A percentile compares a stretch with the other conserved stretches of the same genome.
phyloP scores from a whole-genome alignment of 2,888 invertebrate genomes.

The Steinernema hermaphroditum region DNA sequence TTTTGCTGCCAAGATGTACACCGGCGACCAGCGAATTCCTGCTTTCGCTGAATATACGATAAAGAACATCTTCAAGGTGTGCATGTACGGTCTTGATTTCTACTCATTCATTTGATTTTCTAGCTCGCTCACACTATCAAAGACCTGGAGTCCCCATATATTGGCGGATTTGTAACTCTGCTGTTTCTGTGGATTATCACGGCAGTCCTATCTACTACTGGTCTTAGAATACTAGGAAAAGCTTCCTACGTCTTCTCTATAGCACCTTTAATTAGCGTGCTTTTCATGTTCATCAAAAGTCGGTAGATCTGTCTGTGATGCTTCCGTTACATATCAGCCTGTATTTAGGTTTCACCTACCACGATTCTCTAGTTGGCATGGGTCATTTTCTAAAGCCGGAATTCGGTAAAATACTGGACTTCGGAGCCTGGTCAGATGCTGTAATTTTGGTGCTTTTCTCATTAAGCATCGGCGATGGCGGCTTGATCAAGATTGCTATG shows the following conservation, averaged over 20 bases:
- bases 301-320: background rate
- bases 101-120: background rate
- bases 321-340: too few species aligned
- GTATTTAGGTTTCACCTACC: constrained; percentile 8
- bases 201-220: background rate
- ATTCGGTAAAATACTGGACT: background rate
- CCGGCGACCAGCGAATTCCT: background rate
- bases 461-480: constrained; percentile 1
- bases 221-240: background rate
- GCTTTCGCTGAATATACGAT: background rate
- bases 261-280: background rate
- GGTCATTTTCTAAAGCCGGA: background rate
- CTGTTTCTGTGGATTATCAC: constrained; percentile 2
- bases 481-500: constrained; percentile 1
- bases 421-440: constrained; percentile 4
- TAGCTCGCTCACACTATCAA: background rate
- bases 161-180: background rate
- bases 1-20: background rate
- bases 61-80: background rate
- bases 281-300: constrained; percentile 16
- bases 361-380: background rate
- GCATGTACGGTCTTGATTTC: background rate
- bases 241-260: background rate
- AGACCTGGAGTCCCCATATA: background rate
- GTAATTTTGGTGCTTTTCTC: constrained; percentile 7